These are phyloP conservation scores for Poecilobothrus nobilitatus DNA, from an alignment of 2,888 invertebrate genomes.

Conservation along the genomic window DNA sequence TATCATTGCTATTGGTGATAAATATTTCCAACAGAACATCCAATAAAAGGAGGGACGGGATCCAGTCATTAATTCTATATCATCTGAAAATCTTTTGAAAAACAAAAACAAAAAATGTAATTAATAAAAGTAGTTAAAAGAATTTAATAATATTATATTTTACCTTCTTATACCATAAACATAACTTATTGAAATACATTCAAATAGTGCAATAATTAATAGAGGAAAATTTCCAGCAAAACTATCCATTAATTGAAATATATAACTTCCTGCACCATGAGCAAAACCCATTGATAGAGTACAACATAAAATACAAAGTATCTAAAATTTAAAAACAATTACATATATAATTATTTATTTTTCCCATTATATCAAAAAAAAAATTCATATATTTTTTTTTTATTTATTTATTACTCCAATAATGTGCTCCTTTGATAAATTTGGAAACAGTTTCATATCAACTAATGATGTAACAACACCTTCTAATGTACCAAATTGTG, in stretches of 20 bases:
- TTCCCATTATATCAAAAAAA: too few relatives aligned
- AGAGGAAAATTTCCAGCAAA: conserved; percentile 90
- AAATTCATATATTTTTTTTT: too few relatives aligned
- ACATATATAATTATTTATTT: not conserved
- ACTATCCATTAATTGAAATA: conserved; percentile 87
- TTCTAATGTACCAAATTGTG: conserved; percentile 91
- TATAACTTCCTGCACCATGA: conserved; percentile 87
- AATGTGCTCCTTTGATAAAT: conserved; percentile 78
- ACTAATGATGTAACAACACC: conserved; percentile 93
- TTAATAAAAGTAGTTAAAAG: not conserved
- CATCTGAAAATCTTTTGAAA: conserved; percentile 84
- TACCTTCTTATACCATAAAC: conserved; percentile 86
- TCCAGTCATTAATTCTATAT: conserved; percentile 92
- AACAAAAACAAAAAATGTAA: conserved; percentile 22
- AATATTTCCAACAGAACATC: conserved; percentile 91
- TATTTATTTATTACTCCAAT: conserved; percentile 52
- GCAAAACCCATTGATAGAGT: conserved; percentile 82
- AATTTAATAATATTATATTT: conserved; percentile 23
- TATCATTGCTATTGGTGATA: conserved; percentile 83
- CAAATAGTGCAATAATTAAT: conserved; percentile 85
- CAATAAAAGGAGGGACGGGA: conserved; percentile 80
- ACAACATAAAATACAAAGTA: conserved; percentile 71
- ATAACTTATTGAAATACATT: conserved; percentile 87
- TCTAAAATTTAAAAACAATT: conserved; percentile 26
- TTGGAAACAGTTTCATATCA: conserved; percentile 90